These are phyloP conservation scores for rat (Rattus norvegicus) DNA, from an alignment of 2,113 vertebrate species.

Conservation along the genomic window DNA sequence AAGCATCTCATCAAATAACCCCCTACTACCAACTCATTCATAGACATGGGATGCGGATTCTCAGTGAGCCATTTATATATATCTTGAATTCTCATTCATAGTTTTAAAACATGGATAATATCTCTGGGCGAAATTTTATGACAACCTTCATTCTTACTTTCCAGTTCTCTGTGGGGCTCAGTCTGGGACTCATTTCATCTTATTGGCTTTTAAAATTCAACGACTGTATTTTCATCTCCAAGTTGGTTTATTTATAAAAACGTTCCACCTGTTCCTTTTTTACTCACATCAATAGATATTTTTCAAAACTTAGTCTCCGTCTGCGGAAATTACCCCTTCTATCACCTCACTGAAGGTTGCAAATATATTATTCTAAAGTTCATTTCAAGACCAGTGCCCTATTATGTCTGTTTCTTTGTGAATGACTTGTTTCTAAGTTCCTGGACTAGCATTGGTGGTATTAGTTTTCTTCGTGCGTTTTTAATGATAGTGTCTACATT, in stretches of 20 bases:
- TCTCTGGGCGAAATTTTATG: neutral
- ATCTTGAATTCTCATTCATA: neutral
- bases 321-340: neutral
- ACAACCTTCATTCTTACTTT: neutral
- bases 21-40: neutral
- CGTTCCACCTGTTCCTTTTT: neutral
- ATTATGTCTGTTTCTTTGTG: neutral
- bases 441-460: neutral
- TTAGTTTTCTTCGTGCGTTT: neutral
- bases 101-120: neutral
- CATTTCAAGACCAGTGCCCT: neutral
- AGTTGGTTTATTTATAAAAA: slow-evolving; percentile 36
- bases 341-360: neutral
- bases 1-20: neutral
- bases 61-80: neutral
- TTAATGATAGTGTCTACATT: neutral
- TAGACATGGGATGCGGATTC: neutral
- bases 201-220: slow-evolving; percentile 21
- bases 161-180: neutral
- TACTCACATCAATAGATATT: neutral
- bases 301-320: neutral
- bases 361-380: neutral
- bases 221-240: neutral
- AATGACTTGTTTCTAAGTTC: neutral
- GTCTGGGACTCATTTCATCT: neutral